Percentiles rank a stretch among this genome's conserved stretches.
Evolutionary conservation across 2,888 invertebrate genomes (phyloP).

Genomic region (Pyrrhia umbra): DNA sequence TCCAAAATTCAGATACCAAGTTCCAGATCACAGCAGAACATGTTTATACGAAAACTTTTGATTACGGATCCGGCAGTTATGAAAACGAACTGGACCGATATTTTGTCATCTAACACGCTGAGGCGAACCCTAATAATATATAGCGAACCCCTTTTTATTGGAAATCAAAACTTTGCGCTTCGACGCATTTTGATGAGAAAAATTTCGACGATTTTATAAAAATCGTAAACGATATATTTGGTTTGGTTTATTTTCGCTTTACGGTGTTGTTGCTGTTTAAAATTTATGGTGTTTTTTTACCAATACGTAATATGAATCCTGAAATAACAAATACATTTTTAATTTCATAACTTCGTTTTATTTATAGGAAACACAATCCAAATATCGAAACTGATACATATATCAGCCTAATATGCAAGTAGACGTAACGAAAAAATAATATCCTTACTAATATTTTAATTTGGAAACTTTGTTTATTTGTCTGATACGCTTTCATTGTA

Average conservation of each 20-base stretch:
- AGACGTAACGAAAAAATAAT: too few species aligned
- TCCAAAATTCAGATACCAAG: slow-evolving; percentile 49
- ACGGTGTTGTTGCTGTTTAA: slow-evolving; percentile 32
- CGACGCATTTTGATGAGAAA: slow-evolving; percentile 58
- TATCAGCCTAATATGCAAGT: too few species aligned
- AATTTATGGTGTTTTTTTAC: slow-evolving; percentile 29
- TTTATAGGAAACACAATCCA: neutral
- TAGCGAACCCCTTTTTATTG: slow-evolving; percentile 63
- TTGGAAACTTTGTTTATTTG: too few species aligned
- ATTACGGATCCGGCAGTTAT: slow-evolving; percentile 64
- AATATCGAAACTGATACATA: too few species aligned
- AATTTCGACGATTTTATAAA: slow-evolving; percentile 41
- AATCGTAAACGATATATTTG: slow-evolving; percentile 44
- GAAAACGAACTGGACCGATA: slow-evolving; percentile 67
- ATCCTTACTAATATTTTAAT: too few species aligned
- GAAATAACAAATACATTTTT: neutral
- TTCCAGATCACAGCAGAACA: slow-evolving; percentile 45
- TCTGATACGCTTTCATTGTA: too few species aligned
- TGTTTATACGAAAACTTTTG: slow-evolving; percentile 70
- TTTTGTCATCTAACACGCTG: slow-evolving; percentile 62
- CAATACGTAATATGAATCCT: neutral
- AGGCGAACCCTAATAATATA: slow-evolving; percentile 60
- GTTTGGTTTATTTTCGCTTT: slow-evolving; percentile 33
- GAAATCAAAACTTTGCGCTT: slow-evolving; percentile 62
- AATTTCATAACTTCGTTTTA: neutral